A percentile compares a stretch with the other conserved stretches of the same genome.
Evolutionary conservation across 1,140 invertebrate species (phyloP).

Genomic region (Eupristina koningsbergeri): DNA sequence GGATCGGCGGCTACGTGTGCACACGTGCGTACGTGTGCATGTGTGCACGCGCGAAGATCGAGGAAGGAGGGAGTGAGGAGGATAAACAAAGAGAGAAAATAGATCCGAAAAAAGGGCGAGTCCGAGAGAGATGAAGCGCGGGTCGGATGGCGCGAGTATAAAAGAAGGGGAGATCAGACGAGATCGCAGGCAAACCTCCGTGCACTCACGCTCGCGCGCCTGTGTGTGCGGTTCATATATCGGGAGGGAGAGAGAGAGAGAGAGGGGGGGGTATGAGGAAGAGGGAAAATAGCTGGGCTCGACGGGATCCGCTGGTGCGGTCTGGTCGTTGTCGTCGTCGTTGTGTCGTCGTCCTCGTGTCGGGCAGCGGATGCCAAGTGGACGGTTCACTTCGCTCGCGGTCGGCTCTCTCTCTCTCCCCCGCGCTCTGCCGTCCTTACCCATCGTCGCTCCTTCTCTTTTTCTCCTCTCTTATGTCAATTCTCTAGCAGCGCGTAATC

Average conservation of each 20-base stretch:
- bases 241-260: background rate
- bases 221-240: background rate
- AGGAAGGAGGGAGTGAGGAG: background rate
- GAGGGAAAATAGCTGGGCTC: no score
- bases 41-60: background rate
- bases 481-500: background rate
- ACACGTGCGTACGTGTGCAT: background rate
- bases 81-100: conserved; percentile 1
- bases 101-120: conserved; percentile 19
- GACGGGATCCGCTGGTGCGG: background rate
- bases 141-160: background rate
- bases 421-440: background rate
- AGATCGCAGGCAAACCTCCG: background rate
- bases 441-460: background rate
- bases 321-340: background rate
- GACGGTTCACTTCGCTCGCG: background rate
- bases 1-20: background rate
- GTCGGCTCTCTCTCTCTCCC: background rate
- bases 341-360: conserved; percentile 18
- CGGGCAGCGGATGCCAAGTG: background rate
- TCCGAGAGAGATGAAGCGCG: background rate
- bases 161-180: no score
- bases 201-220: background rate
- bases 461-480: background rate
- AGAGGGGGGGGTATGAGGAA: no score